phyloP scores from a whole-genome alignment of 2,797 vertebrate genomes.

The Oreochromis mossambicus region DNA sequence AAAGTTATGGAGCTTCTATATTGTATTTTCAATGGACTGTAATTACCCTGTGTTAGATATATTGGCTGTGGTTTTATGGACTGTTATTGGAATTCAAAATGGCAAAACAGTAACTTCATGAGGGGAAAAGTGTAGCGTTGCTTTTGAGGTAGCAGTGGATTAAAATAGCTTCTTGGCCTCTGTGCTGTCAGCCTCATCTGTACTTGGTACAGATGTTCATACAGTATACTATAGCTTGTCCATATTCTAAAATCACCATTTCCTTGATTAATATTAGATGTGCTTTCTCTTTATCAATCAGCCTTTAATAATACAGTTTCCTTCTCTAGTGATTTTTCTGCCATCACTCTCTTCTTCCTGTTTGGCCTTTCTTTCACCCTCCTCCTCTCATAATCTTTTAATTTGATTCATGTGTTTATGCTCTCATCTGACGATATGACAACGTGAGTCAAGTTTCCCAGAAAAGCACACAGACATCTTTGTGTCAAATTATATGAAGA shows the following conservation, averaged over 20 bases:
- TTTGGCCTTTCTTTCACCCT: conserved; percentile 20
- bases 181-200: background rate
- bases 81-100: background rate
- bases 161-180: background rate
- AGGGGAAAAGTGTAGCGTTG: background rate
- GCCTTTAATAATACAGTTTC: background rate
- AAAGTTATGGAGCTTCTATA: background rate
- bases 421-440: conserved; percentile 10
- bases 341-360: background rate
- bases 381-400: background rate
- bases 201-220: background rate
- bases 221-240: background rate
- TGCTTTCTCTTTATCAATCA: background rate
- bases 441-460: conserved; percentile 20
- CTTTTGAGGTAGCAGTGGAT: background rate
- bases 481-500: conserved; percentile 18
- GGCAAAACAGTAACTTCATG: background rate
- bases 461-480: conserved; percentile 26
- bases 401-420: conserved; percentile 30
- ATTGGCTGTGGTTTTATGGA: background rate
- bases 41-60: background rate
- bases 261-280: background rate
- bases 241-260: background rate
- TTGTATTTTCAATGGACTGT: background rate
- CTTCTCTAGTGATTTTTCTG: background rate